Percentiles rank a stretch among this genome's conserved stretches.
Conservation (phyloP, 2,113 vertebrate species). For the Murina feae region DNA sequence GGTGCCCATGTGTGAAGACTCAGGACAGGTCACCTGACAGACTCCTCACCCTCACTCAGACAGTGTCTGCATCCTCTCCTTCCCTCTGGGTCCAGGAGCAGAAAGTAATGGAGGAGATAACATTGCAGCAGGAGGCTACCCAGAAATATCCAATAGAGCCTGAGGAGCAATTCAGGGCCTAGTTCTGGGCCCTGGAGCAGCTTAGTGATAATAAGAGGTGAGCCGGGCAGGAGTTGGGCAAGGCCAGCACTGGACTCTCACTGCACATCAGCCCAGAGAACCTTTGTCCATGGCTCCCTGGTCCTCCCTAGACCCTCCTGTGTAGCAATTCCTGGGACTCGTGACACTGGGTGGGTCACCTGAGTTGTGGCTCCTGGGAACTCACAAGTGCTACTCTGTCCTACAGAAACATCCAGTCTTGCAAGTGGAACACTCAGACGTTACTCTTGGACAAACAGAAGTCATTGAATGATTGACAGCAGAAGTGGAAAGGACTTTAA, state of each 20-base stretch:
- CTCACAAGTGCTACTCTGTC: neutral
- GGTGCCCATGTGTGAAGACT: too few species aligned
- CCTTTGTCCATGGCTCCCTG: neutral
- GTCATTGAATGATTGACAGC: neutral
- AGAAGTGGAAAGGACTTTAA: too few species aligned
- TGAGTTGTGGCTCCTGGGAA: neutral
- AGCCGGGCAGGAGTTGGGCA: neutral
- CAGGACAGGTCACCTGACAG: neutral
- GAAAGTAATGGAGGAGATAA: slow-evolving; percentile 90
- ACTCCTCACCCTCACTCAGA: too few species aligned
- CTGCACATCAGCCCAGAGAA: neutral
- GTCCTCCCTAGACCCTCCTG: neutral
- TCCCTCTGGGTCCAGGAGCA: slow-evolving; percentile 83
- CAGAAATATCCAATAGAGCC: slow-evolving; percentile 90
- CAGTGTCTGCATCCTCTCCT: fast-evolving
- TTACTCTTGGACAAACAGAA: neutral
- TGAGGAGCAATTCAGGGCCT: slow-evolving; percentile 85
- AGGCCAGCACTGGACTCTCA: neutral
- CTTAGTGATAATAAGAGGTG: slow-evolving; percentile 90
- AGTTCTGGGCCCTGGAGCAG: slow-evolving; percentile 86
- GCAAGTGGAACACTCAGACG: slow-evolving; percentile 86
- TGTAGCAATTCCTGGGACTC: too few species aligned
- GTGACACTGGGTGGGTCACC: neutral
- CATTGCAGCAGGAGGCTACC: slow-evolving; percentile 89
- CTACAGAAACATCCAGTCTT: slow-evolving; percentile 88